Base-by-base conservation (phyloP, 2,888 invertebrate species). In the Serripes groenlandicus region DNA sequence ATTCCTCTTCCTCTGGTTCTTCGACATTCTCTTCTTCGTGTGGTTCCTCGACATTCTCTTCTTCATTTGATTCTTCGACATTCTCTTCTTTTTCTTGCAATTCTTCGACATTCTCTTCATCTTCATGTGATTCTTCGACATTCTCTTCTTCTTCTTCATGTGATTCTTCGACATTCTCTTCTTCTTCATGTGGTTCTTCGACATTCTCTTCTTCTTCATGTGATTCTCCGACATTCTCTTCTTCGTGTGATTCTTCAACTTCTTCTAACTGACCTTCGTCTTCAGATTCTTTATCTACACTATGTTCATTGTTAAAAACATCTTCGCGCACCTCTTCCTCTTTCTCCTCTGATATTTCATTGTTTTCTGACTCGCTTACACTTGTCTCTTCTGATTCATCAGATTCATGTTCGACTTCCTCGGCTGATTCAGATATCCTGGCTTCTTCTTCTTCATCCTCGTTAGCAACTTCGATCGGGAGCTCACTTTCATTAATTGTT, bases 391-490 rank as follows among this genome's bases (percentile, higher is more conserved):
- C 34, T 15, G 15, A 11, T n/a, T 34, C 62, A 5, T n/a, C 11
- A 3, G 32, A 15, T 3, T 62, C 5, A 5, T 62, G 3, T 62
- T 32, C 62, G 9, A 32, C 62, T 26, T 62, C 34, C 15, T 23
- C 30, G 26, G 1, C 26, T 9, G 62, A 18, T 32, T 62, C 62
- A 58, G 58, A 58, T 26, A 58, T 5, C 15, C 28, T 15, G 9
- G 58, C 58, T 26, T 58, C 58, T 1, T 62, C 62, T 62, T 7
- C 9, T 34, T 30, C 62, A 28, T 62, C 62, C 21, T 62, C 62
- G 15, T 62, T 34, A 7, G 62, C 62, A 18, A 62, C 34, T 18
- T 62, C 34, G 32, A 32, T 34, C 11, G 32, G 62, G 18, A 28
- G 4, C 2, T 62, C 32, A 1, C 15, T 30, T 7, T 28, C 21